These are phyloP conservation scores for Zoanthus solanderi DNA, from an alignment of 92 coral and sea anemone species.

Conservation along the genomic window DNA sequence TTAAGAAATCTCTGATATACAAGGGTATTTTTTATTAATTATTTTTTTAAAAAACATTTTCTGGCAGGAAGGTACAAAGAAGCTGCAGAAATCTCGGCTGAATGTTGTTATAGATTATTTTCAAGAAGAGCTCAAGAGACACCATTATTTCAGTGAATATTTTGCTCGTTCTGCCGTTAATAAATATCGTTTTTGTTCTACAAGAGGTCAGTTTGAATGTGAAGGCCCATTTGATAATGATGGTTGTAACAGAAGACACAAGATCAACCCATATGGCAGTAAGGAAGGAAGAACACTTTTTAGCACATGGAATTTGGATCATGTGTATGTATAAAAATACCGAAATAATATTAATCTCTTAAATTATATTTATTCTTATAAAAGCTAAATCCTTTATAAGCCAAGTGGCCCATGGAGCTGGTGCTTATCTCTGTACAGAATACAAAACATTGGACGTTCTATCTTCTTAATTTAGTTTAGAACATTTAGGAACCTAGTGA, in stretches of 20 bases:
- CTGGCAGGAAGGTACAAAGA: slow-evolving; percentile 40
- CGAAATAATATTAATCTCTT: background rate
- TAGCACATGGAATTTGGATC: slow-evolving; percentile 98
- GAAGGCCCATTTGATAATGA: slow-evolving; percentile 79
- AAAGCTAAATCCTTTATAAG: no score
- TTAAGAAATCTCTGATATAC: no score
- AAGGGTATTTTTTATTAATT: background rate
- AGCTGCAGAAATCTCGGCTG: slow-evolving; percentile 49
- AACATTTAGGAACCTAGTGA: no score
- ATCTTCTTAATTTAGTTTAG: no score
- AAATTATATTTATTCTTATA: no score
- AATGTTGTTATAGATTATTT: slow-evolving; percentile 59
- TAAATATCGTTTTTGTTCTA: slow-evolving; percentile 74
- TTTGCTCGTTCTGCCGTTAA: slow-evolving; percentile 82
- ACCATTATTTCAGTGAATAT: slow-evolving; percentile 83
- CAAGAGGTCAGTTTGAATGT: slow-evolving; percentile 93
- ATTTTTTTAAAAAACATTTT: background rate
- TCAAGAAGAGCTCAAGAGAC: slow-evolving; percentile 72
- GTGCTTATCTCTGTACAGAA: no score
- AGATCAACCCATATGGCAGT: slow-evolving; percentile 94
- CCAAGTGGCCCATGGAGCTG: no score
- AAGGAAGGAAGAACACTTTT: slow-evolving; percentile 89
- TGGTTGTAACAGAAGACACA: slow-evolving; percentile 75
- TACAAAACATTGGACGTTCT: no score
- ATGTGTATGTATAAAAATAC: slow-evolving; percentile 75